A percentile compares a stretch with the other conserved stretches of the same genome.
Conservation (phyloP, 1,140 invertebrate species). For the Sinella curviseta region DNA sequence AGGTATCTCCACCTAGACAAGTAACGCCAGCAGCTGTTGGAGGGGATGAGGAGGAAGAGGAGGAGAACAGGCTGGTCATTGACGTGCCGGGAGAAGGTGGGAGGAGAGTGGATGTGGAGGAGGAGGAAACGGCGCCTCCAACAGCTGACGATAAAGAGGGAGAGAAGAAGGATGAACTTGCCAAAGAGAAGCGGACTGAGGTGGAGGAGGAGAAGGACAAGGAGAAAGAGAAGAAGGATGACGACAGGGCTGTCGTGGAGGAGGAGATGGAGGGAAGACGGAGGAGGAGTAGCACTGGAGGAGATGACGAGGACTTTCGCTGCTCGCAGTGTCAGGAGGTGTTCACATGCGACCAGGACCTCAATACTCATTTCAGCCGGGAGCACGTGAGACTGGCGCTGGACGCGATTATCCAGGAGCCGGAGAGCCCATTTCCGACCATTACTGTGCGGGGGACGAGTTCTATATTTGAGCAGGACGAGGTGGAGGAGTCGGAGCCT, state of each 20-base stretch:
- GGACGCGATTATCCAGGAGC: conserved; percentile 38
- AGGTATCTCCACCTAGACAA: no score
- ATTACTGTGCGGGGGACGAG: background rate
- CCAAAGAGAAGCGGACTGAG: background rate
- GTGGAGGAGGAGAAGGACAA: background rate
- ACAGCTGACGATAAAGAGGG: background rate
- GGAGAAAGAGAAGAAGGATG: background rate
- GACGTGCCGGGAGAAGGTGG: background rate
- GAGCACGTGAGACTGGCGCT: conserved; percentile 35
- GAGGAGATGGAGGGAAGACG: background rate
- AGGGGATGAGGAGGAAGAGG: background rate
- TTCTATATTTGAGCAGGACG: conserved; percentile 12
- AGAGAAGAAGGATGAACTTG: background rate
- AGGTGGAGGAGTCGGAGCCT: conserved; percentile 13
- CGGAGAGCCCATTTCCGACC: conserved; percentile 46
- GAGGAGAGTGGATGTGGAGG: background rate
- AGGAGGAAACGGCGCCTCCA: conserved; percentile 27
- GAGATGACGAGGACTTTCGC: conserved; percentile 39
- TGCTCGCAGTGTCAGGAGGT: conserved; percentile 40
- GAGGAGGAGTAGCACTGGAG: background rate
- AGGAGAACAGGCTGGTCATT: background rate
- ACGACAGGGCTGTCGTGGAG: no score
- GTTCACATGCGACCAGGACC: conserved; percentile 41
- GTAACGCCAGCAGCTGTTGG: no score
- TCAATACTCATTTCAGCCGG: conserved; percentile 41